Conservation (phyloP, 2,888 invertebrate species). For the Conchocele bisecta region DNA sequence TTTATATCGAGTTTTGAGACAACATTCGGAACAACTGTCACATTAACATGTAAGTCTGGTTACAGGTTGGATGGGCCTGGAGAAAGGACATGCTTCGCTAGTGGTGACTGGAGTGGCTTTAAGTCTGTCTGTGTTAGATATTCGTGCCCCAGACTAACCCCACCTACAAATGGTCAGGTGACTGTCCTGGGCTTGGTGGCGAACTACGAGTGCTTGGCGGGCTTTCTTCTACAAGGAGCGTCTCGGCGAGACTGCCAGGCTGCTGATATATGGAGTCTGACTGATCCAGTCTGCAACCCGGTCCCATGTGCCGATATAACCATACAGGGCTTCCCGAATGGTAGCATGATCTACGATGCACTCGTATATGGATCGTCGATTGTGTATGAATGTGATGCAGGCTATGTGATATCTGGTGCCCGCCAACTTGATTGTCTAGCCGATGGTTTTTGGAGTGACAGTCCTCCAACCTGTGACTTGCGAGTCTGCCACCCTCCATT, state of each 20-base stretch:
- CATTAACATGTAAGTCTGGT: slow-evolving; percentile 93
- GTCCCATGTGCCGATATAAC: slow-evolving; percentile 65
- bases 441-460: slow-evolving; percentile 69
- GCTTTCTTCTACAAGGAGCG: slow-evolving; percentile 93
- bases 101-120: slow-evolving; percentile 77
- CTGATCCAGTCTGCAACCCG: slow-evolving; percentile 70
- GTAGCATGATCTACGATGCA: slow-evolving; percentile 33
- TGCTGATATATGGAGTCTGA: slow-evolving; percentile 75
- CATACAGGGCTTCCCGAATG: slow-evolving; percentile 40
- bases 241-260: slow-evolving; percentile 87
- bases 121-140: slow-evolving; percentile 70
- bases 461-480: slow-evolving; percentile 44
- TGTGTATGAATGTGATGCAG: slow-evolving; percentile 64
- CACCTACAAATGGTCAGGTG: slow-evolving; percentile 55
- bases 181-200: slow-evolving; percentile 39
- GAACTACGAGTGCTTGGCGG: slow-evolving; percentile 92
- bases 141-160: slow-evolving; percentile 55
- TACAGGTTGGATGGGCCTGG: slow-evolving; percentile 94
- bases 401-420: slow-evolving; percentile 69
- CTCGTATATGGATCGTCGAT: slow-evolving; percentile 47
- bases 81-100: slow-evolving; percentile 86
- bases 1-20: slow-evolving; percentile 61
- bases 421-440: slow-evolving; percentile 66
- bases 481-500: slow-evolving; percentile 49
- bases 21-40: slow-evolving; percentile 73